phyloP scores from a whole-genome alignment of 2,797 vertebrate species.

The Heteromormyrus szaboi region DNA sequence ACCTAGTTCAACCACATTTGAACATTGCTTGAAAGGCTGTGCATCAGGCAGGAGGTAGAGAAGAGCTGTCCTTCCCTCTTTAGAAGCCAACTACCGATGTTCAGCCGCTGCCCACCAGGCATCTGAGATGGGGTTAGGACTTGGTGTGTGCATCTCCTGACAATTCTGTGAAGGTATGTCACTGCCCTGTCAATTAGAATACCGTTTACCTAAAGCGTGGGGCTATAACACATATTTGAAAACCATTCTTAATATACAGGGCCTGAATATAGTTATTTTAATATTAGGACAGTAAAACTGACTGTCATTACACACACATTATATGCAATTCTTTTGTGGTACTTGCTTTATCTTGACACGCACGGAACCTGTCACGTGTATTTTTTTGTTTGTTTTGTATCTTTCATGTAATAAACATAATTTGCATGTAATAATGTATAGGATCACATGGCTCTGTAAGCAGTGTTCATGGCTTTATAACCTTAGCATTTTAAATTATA shows the following conservation, averaged over 20 bases:
- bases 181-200: neutral
- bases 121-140: neutral
- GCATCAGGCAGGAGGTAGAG: conserved; percentile 53
- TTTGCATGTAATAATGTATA: neutral
- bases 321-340: neutral
- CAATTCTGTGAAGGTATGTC: neutral
- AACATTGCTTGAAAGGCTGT: conserved; percentile 62
- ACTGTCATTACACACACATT: neutral
- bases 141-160: neutral
- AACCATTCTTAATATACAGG: neutral
- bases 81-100: neutral
- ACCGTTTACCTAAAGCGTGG: neutral
- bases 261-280: neutral
- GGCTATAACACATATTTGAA: neutral
- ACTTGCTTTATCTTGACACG: neutral
- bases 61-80: conserved; percentile 23
- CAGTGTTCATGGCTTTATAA: neutral
- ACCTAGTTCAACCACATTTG: conserved; percentile 84
- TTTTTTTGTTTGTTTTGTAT: neutral
- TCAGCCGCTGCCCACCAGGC: neutral
- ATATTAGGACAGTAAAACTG: neutral
- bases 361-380: neutral
- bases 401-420: neutral
- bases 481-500: neutral
- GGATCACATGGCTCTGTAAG: neutral